Percentiles rank a stretch among this genome's conserved stretches.
phyloP scores from a whole-genome alignment of 2,888 invertebrate genomes.

The Crocallis elinguaria region DNA sequence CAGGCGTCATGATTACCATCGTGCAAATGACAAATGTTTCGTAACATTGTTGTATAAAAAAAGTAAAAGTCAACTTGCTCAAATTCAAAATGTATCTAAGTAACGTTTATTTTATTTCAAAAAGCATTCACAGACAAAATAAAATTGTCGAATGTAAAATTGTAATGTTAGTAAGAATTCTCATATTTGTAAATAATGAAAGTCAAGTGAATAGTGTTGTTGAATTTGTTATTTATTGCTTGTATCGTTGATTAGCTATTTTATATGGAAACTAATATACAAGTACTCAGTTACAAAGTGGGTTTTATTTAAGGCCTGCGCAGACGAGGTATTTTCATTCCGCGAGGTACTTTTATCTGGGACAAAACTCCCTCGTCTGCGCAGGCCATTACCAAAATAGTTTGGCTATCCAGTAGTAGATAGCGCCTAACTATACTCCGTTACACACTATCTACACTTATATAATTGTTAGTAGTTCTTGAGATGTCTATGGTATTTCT shows the following conservation, averaged over 20 bases:
- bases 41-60: not conserved
- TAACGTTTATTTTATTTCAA: not conserved
- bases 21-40: not conserved
- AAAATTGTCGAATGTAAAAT: slow-evolving; percentile 7
- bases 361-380: no score
- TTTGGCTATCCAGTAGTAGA: no score
- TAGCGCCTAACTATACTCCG: no score
- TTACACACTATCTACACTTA: no score
- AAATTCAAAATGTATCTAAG: not conserved
- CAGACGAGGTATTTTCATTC: no score
- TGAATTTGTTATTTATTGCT: slow-evolving; percentile 81
- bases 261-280: slow-evolving; percentile 77
- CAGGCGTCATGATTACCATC: no score
- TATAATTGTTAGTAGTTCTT: no score
- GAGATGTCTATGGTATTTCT: no score
- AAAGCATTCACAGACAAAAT: not conserved
- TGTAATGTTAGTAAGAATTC: slow-evolving; percentile 47
- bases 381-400: no score
- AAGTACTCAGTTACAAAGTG: slow-evolving; percentile 60
- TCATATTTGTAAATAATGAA: slow-evolving; percentile 68
- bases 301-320: slow-evolving; percentile 66
- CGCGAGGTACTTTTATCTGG: no score
- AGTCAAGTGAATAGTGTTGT: slow-evolving; percentile 72
- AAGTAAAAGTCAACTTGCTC: not conserved
- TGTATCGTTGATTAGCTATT: slow-evolving; percentile 76